These are phyloP conservation scores for Emydura subglobosa DNA, from an alignment of 2,113 vertebrate species.

Conservation along the genomic window DNA sequence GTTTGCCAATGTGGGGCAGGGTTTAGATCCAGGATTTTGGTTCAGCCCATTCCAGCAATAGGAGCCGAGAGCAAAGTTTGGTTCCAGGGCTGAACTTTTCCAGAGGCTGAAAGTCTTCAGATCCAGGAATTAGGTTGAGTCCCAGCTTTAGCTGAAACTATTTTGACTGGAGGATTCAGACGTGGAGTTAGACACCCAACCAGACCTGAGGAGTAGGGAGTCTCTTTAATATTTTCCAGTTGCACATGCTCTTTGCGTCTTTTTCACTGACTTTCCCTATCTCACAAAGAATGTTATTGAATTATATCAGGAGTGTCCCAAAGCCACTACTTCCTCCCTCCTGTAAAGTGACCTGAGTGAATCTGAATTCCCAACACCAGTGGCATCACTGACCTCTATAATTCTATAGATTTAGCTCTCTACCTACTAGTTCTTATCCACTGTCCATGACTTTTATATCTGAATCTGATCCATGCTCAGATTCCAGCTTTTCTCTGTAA, in stretches of 20 bases:
- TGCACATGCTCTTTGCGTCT: neutral
- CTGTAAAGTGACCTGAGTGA: neutral
- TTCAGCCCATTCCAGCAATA: neutral
- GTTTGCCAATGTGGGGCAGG: neutral
- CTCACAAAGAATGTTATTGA: neutral
- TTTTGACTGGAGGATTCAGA: neutral
- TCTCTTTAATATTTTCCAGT: neutral
- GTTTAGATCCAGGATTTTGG: neutral
- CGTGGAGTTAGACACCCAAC: neutral
- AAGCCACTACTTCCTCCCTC: neutral
- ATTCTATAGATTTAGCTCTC: neutral
- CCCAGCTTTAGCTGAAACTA: neutral
- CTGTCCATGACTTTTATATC: slow-evolving; percentile 51
- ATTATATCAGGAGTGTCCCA: neutral
- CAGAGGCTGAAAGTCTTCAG: neutral
- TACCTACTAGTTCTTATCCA: slow-evolving; percentile 31
- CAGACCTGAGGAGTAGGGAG: neutral
- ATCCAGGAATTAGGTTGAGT: neutral
- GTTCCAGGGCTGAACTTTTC: neutral
- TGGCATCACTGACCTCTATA: neutral
- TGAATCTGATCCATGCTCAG: slow-evolving; percentile 19
- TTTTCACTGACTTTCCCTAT: neutral
- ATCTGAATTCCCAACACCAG: neutral
- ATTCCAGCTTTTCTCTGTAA: slow-evolving; percentile 59
- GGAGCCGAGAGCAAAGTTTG: neutral